Evolutionary conservation across 2,888 invertebrate genomes (phyloP).

Genomic region (Melipona beecheii): DNA sequence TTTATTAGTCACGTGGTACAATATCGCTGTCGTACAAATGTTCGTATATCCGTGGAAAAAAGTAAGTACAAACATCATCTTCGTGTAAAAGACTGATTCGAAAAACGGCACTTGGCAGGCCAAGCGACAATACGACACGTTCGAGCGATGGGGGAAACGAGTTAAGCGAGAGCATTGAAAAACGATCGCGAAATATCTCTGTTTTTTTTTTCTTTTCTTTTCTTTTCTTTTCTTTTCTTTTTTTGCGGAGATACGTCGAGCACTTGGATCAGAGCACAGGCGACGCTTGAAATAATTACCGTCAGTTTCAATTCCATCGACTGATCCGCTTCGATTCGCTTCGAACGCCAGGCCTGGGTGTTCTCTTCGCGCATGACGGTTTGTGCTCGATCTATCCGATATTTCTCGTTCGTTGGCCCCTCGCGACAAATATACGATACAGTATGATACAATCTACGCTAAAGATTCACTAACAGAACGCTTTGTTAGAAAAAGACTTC

Average conservation of each 20-base stretch:
- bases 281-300: constrained; percentile 2
- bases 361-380: neutral
- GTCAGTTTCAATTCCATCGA: constrained; percentile 38
- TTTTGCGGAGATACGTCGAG: constrained; percentile 22
- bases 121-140: constrained; percentile 6
- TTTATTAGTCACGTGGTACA: neutral
- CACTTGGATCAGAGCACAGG: neutral
- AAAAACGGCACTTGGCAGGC: constrained; percentile 2
- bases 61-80: constrained; percentile 14
- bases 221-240: too few species aligned
- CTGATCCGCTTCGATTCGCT: constrained; percentile 1
- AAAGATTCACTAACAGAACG: constrained; percentile 62
- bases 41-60: constrained; percentile 6
- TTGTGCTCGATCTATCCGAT: constrained; percentile 46
- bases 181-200: constrained; percentile 11
- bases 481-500: constrained; percentile 65
- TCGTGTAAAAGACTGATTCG: constrained; percentile 18
- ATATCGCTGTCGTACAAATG: neutral
- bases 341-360: neutral
- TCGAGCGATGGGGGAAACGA: neutral
- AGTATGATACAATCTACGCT: constrained; percentile 46
- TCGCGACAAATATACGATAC: constrained; percentile 46
- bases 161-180: constrained; percentile 7
- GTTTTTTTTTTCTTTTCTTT: too few species aligned
- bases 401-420: neutral